Base-by-base conservation (phyloP, 2,113 vertebrate genomes). In the Rhagologus leucostigma region DNA sequence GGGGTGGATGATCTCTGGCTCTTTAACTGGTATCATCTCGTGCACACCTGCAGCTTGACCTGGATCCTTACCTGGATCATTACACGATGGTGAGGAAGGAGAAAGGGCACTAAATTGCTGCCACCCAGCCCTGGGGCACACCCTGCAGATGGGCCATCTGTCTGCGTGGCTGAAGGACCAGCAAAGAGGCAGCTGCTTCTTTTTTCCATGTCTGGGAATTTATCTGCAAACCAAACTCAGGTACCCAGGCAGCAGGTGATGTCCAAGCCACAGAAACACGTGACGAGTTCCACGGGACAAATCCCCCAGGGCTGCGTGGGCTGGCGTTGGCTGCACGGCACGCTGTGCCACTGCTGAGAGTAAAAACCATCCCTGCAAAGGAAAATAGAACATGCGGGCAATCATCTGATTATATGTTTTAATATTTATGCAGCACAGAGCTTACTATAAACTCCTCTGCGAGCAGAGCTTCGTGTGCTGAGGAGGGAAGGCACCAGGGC, bases 51-150 rank as follows among this genome's bases (percentile, higher is more conserved):
- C 35, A 50, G 17, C 39, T 17, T 29, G 24, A 21, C 39, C 60
- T 44, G 47, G 11, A 4, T n/a, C 42, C 62, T 32, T 12, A 8
- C 46, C 50, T 46, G 56, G 8, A 3, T 21, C 55, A 62, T 11
- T 3, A 5, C 39, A 2, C 1, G 0, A 1, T 6, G 5, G 0
- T 21, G 44, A 24, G 56, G 44, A 64, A 20, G 67, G 46, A 26
- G 29, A 33, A 62, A 30, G 11, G 4, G 16, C 57, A 7, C 24
- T 20, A 1, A n/a, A 33, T 27, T 9, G 1, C 44, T 46, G 41
- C 37, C 74, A 37, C 13, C 57, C 44, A 37, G 26, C 44, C 21
- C 18, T 16, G 30, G 60, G 77, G 53, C 53, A 89, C 69, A 62
- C 19, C 69, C 55, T 35, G 21, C n/a, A 35, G 30, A 26, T 17